phyloP scores from a whole-genome alignment of 2,113 vertebrate species.

The Dryoscopus gambensis region DNA sequence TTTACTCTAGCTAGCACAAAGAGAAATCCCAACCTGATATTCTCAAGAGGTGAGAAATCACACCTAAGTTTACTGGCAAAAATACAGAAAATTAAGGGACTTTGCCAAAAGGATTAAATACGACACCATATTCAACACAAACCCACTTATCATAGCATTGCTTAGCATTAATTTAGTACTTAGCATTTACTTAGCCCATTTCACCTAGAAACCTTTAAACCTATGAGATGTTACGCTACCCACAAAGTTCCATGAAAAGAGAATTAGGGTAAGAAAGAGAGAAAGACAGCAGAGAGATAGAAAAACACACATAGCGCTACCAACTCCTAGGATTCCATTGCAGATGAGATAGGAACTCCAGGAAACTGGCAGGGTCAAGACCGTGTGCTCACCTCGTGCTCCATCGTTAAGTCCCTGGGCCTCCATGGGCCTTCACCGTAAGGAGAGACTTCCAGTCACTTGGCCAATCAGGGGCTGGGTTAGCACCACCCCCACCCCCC shows the following conservation, averaged over 20 bases:
- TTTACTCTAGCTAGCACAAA: not conserved
- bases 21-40: not conserved
- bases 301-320: not conserved
- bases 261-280: not conserved
- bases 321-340: not conserved
- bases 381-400: not conserved
- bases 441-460: not conserved
- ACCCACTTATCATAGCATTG: not conserved
- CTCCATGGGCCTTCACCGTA: not conserved
- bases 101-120: not conserved
- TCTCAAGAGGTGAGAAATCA: not conserved
- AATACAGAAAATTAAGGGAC: not conserved
- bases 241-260: not conserved
- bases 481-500: not conserved
- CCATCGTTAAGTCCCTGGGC: not conserved
- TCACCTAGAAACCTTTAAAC: not conserved
- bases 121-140: not conserved
- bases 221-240: too few relatives aligned
- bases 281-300: not conserved
- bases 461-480: not conserved
- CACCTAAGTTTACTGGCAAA: not conserved
- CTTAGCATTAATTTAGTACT: not conserved
- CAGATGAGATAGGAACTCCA: not conserved
- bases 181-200: not conserved
- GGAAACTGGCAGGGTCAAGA: not conserved